Conservation (phyloP, 2,113 vertebrate genomes). For the Xiphias gladius region DNA sequence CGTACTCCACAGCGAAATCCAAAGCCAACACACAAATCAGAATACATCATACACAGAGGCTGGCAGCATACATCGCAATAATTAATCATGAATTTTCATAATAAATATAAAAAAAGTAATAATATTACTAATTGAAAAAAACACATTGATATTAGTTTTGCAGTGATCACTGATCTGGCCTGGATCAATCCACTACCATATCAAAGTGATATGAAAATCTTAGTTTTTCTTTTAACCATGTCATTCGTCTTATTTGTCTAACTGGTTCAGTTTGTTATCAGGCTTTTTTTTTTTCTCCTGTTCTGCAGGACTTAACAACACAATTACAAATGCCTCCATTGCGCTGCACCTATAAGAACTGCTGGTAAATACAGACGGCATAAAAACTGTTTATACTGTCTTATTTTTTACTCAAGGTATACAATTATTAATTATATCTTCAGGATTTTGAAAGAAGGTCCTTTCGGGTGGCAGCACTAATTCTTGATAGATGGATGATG, state of each 20-base stretch:
- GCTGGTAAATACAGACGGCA: background rate
- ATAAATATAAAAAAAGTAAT: background rate
- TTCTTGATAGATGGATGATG: conserved; percentile 37
- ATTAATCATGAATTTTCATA: background rate
- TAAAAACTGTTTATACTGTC: background rate
- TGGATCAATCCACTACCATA: background rate
- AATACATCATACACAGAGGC: background rate
- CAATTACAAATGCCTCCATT: background rate
- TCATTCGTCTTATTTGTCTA: background rate
- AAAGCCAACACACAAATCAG: background rate
- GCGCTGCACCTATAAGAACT: background rate
- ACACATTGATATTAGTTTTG: background rate
- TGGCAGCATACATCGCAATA: background rate
- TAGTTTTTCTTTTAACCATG: background rate
- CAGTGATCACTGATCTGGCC: background rate
- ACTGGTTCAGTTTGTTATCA: background rate
- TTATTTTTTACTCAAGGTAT: background rate
- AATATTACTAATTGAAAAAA: background rate
- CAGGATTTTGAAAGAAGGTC: background rate
- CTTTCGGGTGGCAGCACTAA: conserved; percentile 5
- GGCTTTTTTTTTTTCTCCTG: background rate
- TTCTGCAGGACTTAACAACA: background rate
- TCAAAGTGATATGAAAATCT: background rate
- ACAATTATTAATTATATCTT: background rate
- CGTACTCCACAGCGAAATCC: background rate